Conservation (phyloP, 2,888 invertebrate species). For the Caradrina kadenii region DNA sequence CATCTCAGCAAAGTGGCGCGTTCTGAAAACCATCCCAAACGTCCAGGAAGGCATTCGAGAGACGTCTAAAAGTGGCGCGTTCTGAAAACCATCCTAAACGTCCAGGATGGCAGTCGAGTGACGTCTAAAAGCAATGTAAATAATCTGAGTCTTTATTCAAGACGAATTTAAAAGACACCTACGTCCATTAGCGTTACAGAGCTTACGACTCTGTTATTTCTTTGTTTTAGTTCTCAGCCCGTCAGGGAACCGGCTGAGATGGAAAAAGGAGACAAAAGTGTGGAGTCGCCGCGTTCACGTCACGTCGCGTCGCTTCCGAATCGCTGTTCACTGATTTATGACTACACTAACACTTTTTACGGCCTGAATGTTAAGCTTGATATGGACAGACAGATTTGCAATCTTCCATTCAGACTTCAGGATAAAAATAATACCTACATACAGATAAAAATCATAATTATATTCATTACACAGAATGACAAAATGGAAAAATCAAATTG, state of each 20-base stretch:
- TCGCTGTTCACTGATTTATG: slow-evolving; percentile 30
- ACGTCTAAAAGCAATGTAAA: slow-evolving; percentile 4
- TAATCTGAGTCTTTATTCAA: neutral
- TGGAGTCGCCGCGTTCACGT: slow-evolving; percentile 9
- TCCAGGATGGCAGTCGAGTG: neutral
- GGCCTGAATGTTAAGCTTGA: neutral
- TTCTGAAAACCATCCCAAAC: neutral
- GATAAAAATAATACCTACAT: slow-evolving; percentile 1
- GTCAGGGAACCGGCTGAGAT: neutral
- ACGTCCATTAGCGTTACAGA: neutral
- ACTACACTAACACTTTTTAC: slow-evolving; percentile 7
- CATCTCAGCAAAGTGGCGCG: neutral
- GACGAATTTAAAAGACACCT: neutral
- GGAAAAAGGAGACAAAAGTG: slow-evolving; percentile 4
- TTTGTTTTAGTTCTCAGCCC: neutral
- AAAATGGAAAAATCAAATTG: neutral
- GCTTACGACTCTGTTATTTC: neutral
- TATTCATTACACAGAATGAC: neutral
- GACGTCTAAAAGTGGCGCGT: neutral
- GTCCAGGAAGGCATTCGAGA: no score
- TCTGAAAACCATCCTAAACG: slow-evolving; percentile 3
- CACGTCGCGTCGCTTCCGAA: slow-evolving; percentile 24
- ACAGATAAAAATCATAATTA: neutral
- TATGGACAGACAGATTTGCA: neutral
- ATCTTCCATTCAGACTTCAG: neutral